These are phyloP conservation scores for Endomychus coccineus DNA, from an alignment of 2,888 invertebrate genomes.

Conservation along the genomic window DNA sequence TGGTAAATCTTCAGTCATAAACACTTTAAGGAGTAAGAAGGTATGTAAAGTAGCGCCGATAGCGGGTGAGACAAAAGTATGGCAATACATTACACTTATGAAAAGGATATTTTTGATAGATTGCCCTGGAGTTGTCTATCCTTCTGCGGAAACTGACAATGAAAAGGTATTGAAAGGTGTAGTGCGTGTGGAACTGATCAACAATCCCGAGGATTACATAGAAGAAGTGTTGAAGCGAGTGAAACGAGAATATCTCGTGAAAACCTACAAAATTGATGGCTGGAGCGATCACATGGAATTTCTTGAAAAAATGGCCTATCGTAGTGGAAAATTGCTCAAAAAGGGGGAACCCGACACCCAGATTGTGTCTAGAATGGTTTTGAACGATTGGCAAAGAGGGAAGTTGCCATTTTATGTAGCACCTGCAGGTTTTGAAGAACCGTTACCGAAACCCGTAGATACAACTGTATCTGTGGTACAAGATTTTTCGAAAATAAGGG, in stretches of 20 bases:
- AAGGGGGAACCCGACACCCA: conserved; percentile 94
- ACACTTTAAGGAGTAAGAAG: conserved; percentile 90
- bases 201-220: conserved; percentile 93
- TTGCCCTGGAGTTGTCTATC: conserved; percentile 98
- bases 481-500: conserved; percentile 75
- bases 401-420: conserved; percentile 90
- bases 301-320: conserved; percentile 79
- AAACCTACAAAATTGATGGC: conserved; percentile 79
- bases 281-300: conserved; percentile 84
- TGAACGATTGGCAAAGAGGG: conserved; percentile 98
- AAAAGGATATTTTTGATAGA: conserved; percentile 93
- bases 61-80: conserved; percentile 95
- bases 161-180: conserved; percentile 96
- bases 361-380: conserved; percentile 85
- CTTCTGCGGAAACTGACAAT: conserved; percentile 90
- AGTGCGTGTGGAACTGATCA: conserved; percentile 90
- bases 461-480: conserved; percentile 57
- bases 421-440: conserved; percentile 74
- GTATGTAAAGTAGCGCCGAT: conserved; percentile 99
- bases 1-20: conserved; percentile 97
- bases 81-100: conserved; percentile 99
- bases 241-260: conserved; percentile 77
- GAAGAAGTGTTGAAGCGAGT: conserved; percentile 79
- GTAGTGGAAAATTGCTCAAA: conserved; percentile 84
- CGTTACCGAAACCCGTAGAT: conserved; percentile 46